Evolutionary conservation across 1,140 invertebrate species (phyloP), one percentile per base, ranked within the genome.

Genomic region (Himalopsyche phryganea): DNA sequence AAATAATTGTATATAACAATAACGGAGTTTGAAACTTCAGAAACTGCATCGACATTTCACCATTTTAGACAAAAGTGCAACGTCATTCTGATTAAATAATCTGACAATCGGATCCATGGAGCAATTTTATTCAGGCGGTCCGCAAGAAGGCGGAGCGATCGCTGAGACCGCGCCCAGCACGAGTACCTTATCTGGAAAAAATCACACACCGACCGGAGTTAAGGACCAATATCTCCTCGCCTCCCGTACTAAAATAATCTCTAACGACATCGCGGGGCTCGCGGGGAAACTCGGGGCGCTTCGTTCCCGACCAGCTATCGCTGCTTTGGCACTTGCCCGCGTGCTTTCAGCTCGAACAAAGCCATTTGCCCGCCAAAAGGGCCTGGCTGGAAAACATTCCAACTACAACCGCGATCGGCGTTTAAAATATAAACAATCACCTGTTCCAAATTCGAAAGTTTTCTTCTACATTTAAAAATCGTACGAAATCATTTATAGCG

Each of bases 321-420:
- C 18, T 20, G 51, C 46, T 28, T 52, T 48, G 55, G 47, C 61
- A 63, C 38, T 63, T 55, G 55, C 46, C 55, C 55, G 44, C 55
- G 55, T 38, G 61, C 42, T 49, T 14, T 32, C 50, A 48, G 15
- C 44, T 45, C 49, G 61, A 48, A 35, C 59, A 42, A 47, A 56
- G 53, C 45, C 53, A 44, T 47, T 20, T n/a, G 33, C 32, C 35
- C 38, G 42, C 35, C 28, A 20, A 38, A 15, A 44, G 32, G 51
- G 35, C 23, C 3, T 11, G 38, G 38, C 38, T 40, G 38, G 38
- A n/a, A 40, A n/a, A 40, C 38, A 13, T 15, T 40, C 4, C 5
- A 4, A n/a, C 38, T n/a, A 15, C 38, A 40, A 15, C 38, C 38
- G 38, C 38, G 38, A n/a, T n/a, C n/a, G 15, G 4, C 38, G 15